Evolutionary conservation across 2,888 invertebrate genomes (phyloP), one percentile per base, ranked within the genome.

Genomic region (Romanomermis culicivorax): DNA sequence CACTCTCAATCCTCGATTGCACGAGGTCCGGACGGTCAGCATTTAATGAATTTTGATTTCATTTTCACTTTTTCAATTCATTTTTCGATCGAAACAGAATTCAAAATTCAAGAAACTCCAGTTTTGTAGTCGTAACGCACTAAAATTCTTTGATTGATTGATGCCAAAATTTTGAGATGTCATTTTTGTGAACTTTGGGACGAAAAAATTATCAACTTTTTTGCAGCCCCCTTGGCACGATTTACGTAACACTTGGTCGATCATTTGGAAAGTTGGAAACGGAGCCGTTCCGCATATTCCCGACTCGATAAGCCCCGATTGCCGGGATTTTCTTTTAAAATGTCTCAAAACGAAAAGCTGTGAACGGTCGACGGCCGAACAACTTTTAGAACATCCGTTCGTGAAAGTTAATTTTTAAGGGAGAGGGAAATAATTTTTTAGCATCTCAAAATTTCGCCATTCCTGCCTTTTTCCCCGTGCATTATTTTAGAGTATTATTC

Each of bases 221-320:
- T n/a, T n/a, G n/a, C 73, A 85, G 82, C 79, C 86, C 47, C 89
- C 89, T 0, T 91, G 88, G 85, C 79, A 80, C 52, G 86, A 89
- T 65, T 82, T 80, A 68, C 87, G 87, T 75, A 85, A 84, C 62
- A 84, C 85, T 73, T 85, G 83, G 72, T 87, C 88, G 77, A 88
- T 89, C 61, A 86, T 88, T 85, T 88, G 85, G 64, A 80, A 85
- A 77, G 88, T 89, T 64, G 89, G 89, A 36, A 87, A 85, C 81
- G 89, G 87, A 1, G 81, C 83, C 61, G 77, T 78, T 57, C 89
- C 89, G 0, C 75, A 77, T 60, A 74, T 81, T 7, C 86, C 89
- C 0, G 77, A 77, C 51, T 69, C 75, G 36, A 76, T 89, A 55
- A 85, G 83, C 36, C 78, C 78, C 55, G 88, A 89, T 71, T 88